Evolutionary conservation across 2,888 invertebrate species (phyloP).

Genomic region (Scaptomyza polygonia): DNA sequence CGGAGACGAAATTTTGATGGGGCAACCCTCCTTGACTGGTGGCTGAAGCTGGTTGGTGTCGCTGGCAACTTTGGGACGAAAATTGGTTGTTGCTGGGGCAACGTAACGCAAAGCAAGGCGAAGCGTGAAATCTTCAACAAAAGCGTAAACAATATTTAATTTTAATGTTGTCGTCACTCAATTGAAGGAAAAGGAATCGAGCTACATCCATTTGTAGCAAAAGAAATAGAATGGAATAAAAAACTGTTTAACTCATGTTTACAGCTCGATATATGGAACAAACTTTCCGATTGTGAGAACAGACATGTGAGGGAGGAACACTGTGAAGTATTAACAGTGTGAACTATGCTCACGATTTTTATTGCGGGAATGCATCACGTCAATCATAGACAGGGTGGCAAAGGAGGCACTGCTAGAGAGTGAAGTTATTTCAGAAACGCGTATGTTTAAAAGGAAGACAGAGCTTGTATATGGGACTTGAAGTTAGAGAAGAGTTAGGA

Average conservation of each 20-base stretch:
- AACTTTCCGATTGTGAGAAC: conserved; percentile 6
- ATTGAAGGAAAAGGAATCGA: conserved; percentile 21
- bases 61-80: conserved; percentile 51
- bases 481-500: conserved; percentile 8
- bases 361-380: conserved; percentile 52
- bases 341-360: conserved; percentile 34
- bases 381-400: conserved; percentile 45
- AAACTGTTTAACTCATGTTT: conserved; percentile 65
- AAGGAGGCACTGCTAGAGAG: conserved; percentile 30
- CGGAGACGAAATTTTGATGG: not conserved
- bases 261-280: conserved; percentile 55
- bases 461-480: not conserved
- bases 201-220: conserved; percentile 2
- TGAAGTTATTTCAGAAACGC: conserved; percentile 49
- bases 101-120: conserved; percentile 51
- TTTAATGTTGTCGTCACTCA: conserved; percentile 67
- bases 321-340: too few relatives aligned
- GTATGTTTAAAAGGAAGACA: conserved; percentile 10
- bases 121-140: conserved; percentile 60
- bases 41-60: conserved; percentile 31
- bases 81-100: conserved; percentile 65
- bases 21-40: conserved; percentile 14
- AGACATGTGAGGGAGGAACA: conserved; percentile 11
- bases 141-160: conserved; percentile 72
- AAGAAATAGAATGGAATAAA: conserved; percentile 4